Evolutionary conservation across 2,888 invertebrate genomes (phyloP).

Genomic region (Bruchidius siliquastri): DNA sequence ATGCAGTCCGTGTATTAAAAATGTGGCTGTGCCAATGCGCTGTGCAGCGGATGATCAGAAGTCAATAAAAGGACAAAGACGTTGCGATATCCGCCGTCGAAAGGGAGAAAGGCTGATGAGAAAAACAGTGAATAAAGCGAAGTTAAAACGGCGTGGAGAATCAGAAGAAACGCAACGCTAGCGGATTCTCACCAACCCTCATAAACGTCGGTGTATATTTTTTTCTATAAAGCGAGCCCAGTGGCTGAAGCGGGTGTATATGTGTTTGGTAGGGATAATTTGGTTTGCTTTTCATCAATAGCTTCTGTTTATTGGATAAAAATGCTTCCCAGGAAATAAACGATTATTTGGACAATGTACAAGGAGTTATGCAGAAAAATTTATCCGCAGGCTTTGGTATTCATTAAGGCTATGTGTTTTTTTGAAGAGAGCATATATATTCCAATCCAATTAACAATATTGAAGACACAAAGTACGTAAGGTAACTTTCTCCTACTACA

Average conservation of each 20-base stretch:
- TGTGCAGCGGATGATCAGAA: neutral
- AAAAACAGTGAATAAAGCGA: conserved; percentile 4
- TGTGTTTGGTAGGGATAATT: neutral
- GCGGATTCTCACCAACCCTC: neutral
- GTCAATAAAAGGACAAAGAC: conserved; percentile 2
- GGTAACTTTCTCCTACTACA: too few relatives aligned
- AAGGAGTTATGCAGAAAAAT: too few relatives aligned
- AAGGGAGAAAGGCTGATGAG: conserved; percentile 1
- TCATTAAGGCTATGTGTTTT: too few relatives aligned
- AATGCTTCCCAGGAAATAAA: neutral
- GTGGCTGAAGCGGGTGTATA: neutral
- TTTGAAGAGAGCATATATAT: too few relatives aligned
- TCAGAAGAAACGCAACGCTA: conserved; percentile 1
- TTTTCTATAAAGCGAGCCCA: neutral
- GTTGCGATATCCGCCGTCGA: neutral
- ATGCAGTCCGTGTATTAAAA: neutral
- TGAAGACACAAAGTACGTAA: too few relatives aligned
- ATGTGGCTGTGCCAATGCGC: neutral
- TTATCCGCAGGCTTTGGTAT: too few relatives aligned
- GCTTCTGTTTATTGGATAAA: neutral
- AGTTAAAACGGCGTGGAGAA: conserved; percentile 4
- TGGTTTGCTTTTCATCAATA: neutral
- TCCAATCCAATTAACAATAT: too few relatives aligned
- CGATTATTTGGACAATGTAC: neutral
- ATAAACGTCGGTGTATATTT: neutral